Evolutionary conservation across 2,888 invertebrate genomes (phyloP), one percentile per base, ranked within the genome.

Genomic region (Tenthredo notha): DNA sequence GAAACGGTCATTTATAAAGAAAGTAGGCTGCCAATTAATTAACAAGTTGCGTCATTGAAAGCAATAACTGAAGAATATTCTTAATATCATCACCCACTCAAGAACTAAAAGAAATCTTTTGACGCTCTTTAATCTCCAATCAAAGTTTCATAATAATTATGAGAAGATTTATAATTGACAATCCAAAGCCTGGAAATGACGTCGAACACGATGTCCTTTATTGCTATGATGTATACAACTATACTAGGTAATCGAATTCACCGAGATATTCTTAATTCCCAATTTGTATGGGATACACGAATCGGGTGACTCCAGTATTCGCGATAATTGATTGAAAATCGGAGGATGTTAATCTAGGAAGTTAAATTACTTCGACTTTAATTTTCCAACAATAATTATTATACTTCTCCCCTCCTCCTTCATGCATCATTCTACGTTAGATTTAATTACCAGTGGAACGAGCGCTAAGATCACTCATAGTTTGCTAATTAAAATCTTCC

Each of bases 401-500:
- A 33, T 2, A 4, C 33, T 2, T n/a, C n/a, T n/a, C n/a, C 29
- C 33, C 33, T 2, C n/a, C n/a, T n/a, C n/a, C 29, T 18, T 18
- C 29, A 18, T 67, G 18, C 67, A 18, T 67, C 15, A 5, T 67
- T 29, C 33, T 4, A 33, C 33, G 67, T 0, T 67, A 10, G 18
- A 33, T 67, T 67, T 67, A 67, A 67, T 67, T 67, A 67, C 33
- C 33, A 67, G 15, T 25, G 5, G 7, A 67, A 67, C 18, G 67
- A 29, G 25, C 29, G 29, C 29, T 25, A 12, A 18, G 18, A 67
- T 18, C 29, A 67, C 18, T 18, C 15, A 21, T 74, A 43, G 9
- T 43, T 43, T 43, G 43, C 74, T 74, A 74, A 74, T 74, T 74
- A 74, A 74, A 74, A 74, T 21, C 74, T 74, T 40, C 43, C 74